Evolutionary conservation across 2,113 vertebrate species (phyloP).

Genomic region (Actenoides lindsayi): DNA sequence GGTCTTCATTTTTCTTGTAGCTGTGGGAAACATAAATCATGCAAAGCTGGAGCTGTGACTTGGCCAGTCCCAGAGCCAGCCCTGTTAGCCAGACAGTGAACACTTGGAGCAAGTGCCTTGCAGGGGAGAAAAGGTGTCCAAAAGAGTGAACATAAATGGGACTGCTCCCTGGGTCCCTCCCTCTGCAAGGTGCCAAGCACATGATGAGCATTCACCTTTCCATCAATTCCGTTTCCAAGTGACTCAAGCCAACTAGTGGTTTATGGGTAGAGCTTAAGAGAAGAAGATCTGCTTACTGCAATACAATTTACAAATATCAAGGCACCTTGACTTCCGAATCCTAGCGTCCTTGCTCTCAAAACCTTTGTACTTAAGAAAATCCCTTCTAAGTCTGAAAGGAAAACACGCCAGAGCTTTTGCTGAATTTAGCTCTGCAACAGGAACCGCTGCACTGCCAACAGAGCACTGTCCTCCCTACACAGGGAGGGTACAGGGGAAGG

Average conservation of each 20-base stretch:
- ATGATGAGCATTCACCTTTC: not conserved
- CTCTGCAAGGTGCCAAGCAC: constrained; percentile 1
- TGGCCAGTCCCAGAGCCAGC: not conserved
- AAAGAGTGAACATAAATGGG: not conserved
- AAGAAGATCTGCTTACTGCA: not conserved
- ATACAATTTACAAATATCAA: constrained; percentile 53
- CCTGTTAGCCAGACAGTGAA: constrained; percentile 20
- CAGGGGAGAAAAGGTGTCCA: not conserved
- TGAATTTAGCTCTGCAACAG: not conserved
- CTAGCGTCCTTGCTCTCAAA: constrained; percentile 41
- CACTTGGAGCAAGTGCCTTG: not conserved
- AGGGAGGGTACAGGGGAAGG: not conserved
- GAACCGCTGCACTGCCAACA: not conserved
- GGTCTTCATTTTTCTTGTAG: constrained; percentile 58
- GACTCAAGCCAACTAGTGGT: constrained; percentile 32
- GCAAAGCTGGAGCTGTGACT: constrained; percentile 40
- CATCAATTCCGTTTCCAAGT: constrained; percentile 33
- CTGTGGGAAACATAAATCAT: constrained; percentile 61
- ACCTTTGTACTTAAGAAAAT: constrained; percentile 52
- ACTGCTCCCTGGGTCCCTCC: rapidly evolving
- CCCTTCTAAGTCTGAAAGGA: constrained; percentile 21
- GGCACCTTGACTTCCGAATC: constrained; percentile 33
- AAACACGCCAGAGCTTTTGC: not conserved
- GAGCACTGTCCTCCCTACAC: not conserved
- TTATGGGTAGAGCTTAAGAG: constrained; percentile 58